Evolutionary conservation across 2,888 invertebrate genomes (phyloP).

Genomic region (Geotrupes spiniger): DNA sequence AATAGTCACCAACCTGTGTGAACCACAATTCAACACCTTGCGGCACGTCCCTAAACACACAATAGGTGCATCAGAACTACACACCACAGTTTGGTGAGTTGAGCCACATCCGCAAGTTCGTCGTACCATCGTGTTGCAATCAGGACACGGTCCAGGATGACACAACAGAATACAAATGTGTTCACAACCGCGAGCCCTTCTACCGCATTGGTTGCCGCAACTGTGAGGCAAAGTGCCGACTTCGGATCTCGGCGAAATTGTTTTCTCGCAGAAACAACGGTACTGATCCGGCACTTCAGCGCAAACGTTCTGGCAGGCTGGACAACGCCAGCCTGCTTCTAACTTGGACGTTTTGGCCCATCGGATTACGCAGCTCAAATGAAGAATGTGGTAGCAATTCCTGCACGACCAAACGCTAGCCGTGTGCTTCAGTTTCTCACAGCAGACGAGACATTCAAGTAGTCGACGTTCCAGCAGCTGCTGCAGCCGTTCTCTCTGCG

Average conservation of each 20-base stretch:
- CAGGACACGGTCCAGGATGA: constrained; percentile 94
- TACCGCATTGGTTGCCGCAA: constrained; percentile 85
- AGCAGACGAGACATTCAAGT: constrained; percentile 94
- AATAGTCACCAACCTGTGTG: constrained; percentile 52
- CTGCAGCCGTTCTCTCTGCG: constrained; percentile 79
- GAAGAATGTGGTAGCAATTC: constrained; percentile 90
- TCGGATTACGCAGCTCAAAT: constrained; percentile 83
- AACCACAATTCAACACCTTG: constrained; percentile 71
- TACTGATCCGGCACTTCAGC: constrained; percentile 75
- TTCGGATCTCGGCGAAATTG: constrained; percentile 70
- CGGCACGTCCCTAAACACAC: constrained; percentile 74
- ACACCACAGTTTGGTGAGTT: constrained; percentile 65
- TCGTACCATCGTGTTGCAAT: constrained; percentile 74
- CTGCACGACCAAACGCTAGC: constrained; percentile 88
- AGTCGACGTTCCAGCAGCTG: constrained; percentile 78
- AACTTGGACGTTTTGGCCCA: constrained; percentile 84
- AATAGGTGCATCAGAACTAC: constrained; percentile 68
- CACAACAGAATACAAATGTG: constrained; percentile 79
- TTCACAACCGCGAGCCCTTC: constrained; percentile 53
- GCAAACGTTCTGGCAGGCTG: constrained; percentile 87
- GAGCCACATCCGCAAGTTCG: constrained; percentile 78
- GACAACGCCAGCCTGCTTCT: constrained; percentile 90
- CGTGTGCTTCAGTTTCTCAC: constrained; percentile 76
- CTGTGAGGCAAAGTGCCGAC: constrained; percentile 82
- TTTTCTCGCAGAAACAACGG: constrained; percentile 86